Base-by-base conservation (phyloP, 1,140 invertebrate species). In the Lethrus apterus region DNA sequence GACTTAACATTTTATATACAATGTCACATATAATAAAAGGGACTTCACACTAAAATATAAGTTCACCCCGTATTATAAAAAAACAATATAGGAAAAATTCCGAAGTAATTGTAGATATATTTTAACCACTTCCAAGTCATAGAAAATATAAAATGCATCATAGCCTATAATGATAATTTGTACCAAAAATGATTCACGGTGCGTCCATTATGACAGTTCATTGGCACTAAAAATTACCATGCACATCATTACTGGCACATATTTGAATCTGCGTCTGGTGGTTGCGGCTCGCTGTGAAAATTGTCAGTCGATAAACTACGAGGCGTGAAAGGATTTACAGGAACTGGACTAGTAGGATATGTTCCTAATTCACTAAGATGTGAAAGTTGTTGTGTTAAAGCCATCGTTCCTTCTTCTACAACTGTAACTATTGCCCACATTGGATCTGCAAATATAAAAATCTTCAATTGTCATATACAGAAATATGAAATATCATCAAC, bases 341-440 rank as follows among this genome's bases (percentile, higher is more conserved):
- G 51, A 9, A 48, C 26, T 14, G 48, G 15, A 21, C 45, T 33
- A 0, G 55, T 49, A 30, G 47, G 49, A 40, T 50, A 42, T 29
- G 55, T 43, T 21, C 62, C 62, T 24, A 64, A 47, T 42, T 63
- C 60, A 24, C 50, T 58, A 41, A 64, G 60, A 51, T 60, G 56
- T 0, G 61, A 63, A 5, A 66, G 44, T 47, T 65, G 63, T 40
- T 66, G 51, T n/a, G 63, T 60, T 13, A 66, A 49, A 21, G 57
- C 60, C 41, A 64, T 59, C 3, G 64, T 63, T 10, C 62, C 56
- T 42, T 64, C 56, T 53, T 65, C 64, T 0, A 63, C 57, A 38
- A 66, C 64, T 14, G 59, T 63, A 8, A 66, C 43, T 13, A 66
- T 64, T 8, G 53, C 52, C 64, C 64, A 66, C 53, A 66, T 58